Base-by-base conservation (phyloP, 2,888 invertebrate species). In the Noctuana brunneofusca region DNA sequence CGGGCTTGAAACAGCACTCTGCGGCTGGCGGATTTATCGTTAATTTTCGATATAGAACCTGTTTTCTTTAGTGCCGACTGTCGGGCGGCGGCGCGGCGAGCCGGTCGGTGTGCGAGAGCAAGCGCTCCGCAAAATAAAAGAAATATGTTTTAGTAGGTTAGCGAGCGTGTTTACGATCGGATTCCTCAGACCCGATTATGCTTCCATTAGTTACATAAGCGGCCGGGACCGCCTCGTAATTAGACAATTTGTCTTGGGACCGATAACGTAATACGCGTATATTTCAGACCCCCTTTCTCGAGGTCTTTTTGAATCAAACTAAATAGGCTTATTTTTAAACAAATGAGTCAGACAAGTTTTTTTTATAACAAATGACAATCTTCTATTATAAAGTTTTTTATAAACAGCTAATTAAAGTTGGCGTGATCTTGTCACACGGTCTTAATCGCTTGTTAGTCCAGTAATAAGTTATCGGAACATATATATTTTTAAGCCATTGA, bases 111-210 rank as follows among this genome's bases (percentile, higher is more conserved):
- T 75, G 79, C 78, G 80, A 79, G 79, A 77, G 81, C 76, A 75
- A 75, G 76, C 76, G 77, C 81, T 77, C 73, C 72, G 85, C 88
- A 88, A 89, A 89, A 89, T 89, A 90, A 90, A 89, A 89, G 87
- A 89, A 89, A 89, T 90, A 88, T 88, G 86, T 89, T 90, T 91
- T 90, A 90, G 89, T 91, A 86, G 90, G 90, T 90, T 90, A 91
- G 87, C 87, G 78, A 88, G 86, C 83, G 81, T 87, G 86, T 89
- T 89, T 87, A 88, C 86, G 87, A 86, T 86, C 85, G 81, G 81
- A 87, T 86, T 86, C 85, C 84, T 79, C 74, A 68, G 77, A 72
- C 71, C 69, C 79, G 85, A 88, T 89, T 86, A 87, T 84, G 80
- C 84, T 74, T 78, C 84, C 86, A 85, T 87, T 85, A 85, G 85